Evolutionary conservation across 2,113 vertebrate genomes (phyloP), one percentile per base, ranked within the genome.

Genomic region (Cyphomyrus plagiostoma): DNA sequence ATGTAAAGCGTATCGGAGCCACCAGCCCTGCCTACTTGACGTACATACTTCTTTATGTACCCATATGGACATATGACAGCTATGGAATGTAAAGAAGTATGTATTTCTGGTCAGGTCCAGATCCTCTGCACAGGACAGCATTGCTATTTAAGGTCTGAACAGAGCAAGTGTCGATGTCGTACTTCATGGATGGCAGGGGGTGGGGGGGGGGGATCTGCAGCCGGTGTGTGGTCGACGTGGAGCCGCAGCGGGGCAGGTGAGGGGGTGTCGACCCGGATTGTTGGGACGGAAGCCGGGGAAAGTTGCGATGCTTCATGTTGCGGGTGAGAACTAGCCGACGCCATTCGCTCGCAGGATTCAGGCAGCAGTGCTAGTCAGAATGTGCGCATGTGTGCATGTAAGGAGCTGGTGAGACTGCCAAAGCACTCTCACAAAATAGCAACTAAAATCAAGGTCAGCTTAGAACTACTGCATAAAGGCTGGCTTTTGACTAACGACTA

Each of bases 51-150:
- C 98, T 99, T 99, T 99, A 99, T 99, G 97, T 99, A 97, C 98
- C 98, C 98, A 99, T 99, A 99, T 99, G 98, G 97, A 98, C 96
- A 97, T 99, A 98, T 95, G 94, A 97, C 95, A 97, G 97, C 98
- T 99, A 99, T 99, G 98, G 98, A 99, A 99, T 99, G 98, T 99
- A 99, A 99, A 99, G 98, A 99, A 99, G 98, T 99, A 99, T 99
- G 98, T 99, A 99, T 99, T 99, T 97, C 97, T 97, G 97, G 97
- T 94, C 94, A 96, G 98, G 98, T 95, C 93, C 87, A 74, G 92
- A 95, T 95, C 96, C 92, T 95, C 96, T 92, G 83, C 91, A 91
- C 92, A 91, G 88, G 82, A 92, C 89, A 3, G 90, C 48, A 19
- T 85, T 85, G 21, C 82, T 48, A n/a, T 85, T 48, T 48, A 48